Conservation (phyloP, 1,140 invertebrate genomes). For the Drosophila lowei region DNA sequence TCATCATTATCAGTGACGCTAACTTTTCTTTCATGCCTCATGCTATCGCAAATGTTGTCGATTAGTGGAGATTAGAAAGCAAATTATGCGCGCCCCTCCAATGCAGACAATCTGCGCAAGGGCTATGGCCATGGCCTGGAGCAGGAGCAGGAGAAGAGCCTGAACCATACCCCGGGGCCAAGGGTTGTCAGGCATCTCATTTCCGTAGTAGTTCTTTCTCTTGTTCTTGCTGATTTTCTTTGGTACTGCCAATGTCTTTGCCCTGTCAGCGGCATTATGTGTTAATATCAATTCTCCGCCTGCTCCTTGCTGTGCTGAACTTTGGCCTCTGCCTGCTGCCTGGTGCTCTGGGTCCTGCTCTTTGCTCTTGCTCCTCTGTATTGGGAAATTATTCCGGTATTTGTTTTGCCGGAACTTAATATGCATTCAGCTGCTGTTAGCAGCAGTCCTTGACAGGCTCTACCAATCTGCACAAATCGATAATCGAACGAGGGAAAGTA, state of each 20-base stretch:
- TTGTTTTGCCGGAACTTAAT: conserved; percentile 77
- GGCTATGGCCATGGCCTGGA: neutral
- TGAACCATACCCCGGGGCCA: neutral
- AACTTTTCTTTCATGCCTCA: conserved; percentile 70
- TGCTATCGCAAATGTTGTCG: conserved; percentile 76
- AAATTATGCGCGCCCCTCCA: conserved; percentile 62
- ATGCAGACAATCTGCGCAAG: conserved; percentile 32
- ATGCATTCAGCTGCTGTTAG: conserved; percentile 63
- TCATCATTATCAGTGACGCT: conserved; percentile 70
- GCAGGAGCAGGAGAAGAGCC: too few species aligned
- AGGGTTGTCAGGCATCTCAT: conserved; percentile 46
- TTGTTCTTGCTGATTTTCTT: conserved; percentile 14
- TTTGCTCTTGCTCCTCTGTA: conserved; percentile 23
- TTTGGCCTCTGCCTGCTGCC: conserved; percentile 12
- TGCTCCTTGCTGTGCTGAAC: conserved; percentile 40
- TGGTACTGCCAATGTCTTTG: conserved; percentile 28
- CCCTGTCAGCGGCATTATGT: conserved; percentile 75
- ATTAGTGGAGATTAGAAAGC: conserved; percentile 79
- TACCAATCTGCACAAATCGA: conserved; percentile 54
- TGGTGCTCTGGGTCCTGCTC: neutral
- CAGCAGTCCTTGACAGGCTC: conserved; percentile 31
- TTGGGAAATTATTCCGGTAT: conserved; percentile 76
- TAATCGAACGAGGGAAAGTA: conserved; percentile 60
- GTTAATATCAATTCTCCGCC: conserved; percentile 67
- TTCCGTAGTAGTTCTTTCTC: conserved; percentile 40